phyloP scores from a whole-genome alignment of 2,113 vertebrate species.

The Nyctibius bracteatus region DNA sequence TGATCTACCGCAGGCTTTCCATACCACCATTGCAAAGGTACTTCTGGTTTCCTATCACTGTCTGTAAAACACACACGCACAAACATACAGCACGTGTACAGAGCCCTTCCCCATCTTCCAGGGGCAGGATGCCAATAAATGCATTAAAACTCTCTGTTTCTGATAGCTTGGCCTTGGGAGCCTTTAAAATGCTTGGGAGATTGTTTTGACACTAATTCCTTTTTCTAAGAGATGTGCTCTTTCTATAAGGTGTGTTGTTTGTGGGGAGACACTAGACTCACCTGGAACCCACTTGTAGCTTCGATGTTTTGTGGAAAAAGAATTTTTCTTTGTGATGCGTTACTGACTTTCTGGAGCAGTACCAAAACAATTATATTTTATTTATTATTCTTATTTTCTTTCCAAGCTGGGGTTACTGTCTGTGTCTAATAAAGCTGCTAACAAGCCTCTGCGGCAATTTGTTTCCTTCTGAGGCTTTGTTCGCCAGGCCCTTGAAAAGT shows the following conservation, averaged over 20 bases:
- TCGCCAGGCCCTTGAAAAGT: background rate
- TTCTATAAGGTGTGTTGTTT: background rate
- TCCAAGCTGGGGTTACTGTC: background rate
- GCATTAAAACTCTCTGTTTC: background rate
- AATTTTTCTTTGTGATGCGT: background rate
- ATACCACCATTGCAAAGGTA: background rate
- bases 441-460: background rate
- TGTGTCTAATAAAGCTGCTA: background rate
- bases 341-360: background rate
- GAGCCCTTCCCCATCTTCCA: background rate
- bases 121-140: background rate
- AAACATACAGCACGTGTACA: background rate
- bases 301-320: background rate
- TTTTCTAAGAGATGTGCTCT: background rate
- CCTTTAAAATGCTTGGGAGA: background rate
- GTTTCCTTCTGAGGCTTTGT: background rate
- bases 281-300: background rate
- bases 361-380: background rate
- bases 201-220: background rate
- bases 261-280: background rate
- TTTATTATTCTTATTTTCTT: constrained; percentile 1
- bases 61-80: background rate
- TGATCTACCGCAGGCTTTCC: background rate
- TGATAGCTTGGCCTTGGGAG: background rate
- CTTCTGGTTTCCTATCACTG: background rate